These are phyloP conservation scores for Colinus virginianus DNA, from an alignment of 2,113 vertebrate genomes.

Conservation along the genomic window DNA sequence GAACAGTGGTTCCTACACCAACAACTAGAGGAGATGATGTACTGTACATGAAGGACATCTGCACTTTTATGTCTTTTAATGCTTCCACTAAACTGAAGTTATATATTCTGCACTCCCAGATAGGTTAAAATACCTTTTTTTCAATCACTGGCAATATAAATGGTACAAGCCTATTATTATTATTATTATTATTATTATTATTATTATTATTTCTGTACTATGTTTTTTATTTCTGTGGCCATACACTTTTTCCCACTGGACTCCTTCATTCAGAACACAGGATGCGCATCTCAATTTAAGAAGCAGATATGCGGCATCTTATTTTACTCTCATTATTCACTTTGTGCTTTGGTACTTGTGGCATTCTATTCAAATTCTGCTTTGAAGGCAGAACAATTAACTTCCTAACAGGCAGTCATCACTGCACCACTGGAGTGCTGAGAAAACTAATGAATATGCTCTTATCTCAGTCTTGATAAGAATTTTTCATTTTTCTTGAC, in stretches of 20 bases:
- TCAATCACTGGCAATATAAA: not conserved
- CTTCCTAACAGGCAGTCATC: conserved; percentile 28
- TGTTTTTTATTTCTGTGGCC: not conserved
- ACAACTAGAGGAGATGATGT: not conserved
- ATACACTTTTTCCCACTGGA: not conserved
- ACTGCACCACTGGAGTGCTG: not conserved
- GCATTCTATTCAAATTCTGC: not conserved
- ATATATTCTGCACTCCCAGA: not conserved
- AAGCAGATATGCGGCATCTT: not conserved
- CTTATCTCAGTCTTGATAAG: not conserved
- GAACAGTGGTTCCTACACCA: not conserved
- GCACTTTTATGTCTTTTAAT: not conserved
- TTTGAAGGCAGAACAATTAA: conserved; percentile 51
- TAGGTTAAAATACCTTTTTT: not conserved
- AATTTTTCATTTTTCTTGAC: not conserved
- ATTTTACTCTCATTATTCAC: not conserved
- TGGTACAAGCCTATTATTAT: not conserved
- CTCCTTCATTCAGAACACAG: not conserved
- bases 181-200: too few relatives aligned
- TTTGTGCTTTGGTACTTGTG: not conserved
- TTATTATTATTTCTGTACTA: too few relatives aligned
- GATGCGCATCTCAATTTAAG: not conserved
- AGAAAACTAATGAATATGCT: conserved; percentile 16
- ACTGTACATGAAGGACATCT: not conserved
- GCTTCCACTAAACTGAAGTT: not conserved